Base-by-base conservation (phyloP, 92 coral and sea anemone species). In the Montipora capitata region DNA sequence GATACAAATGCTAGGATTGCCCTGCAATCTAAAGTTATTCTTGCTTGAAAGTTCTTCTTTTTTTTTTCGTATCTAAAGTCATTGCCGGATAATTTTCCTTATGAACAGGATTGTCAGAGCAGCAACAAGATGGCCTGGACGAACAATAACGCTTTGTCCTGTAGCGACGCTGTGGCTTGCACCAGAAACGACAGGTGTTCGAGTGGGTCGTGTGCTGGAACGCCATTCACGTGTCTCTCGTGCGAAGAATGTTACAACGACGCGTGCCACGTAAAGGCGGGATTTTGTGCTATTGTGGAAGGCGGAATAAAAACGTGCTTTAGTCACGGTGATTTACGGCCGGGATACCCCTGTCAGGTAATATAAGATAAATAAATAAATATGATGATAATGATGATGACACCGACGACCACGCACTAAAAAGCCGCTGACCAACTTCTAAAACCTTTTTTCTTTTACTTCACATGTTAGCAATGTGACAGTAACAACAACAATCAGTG, bases 331-430 rank as follows among this genome's bases (percentile, higher is more conserved):
- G 57, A 59, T 35, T 20, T 92, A 10, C 66, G 98, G 48, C 96
- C 94, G n/a, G 88, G 90, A 69, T 71, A 91, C 78, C 94, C 96
- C 6, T 96, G 99, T 65, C 99, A 96, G 96, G 99, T 96, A 67
- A 40, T 67, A 4, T 20, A 68, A 68, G 10, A 10, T n/a, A 20
- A 6, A 12, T 4, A 16, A 18, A 18, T 18, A 41, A 38, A 54
- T 9, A 54, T 54, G 20, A 18, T 18, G 20, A 18, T 18, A 18
- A 54, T 8, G 61, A 8, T 20, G 35, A 27, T 27, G 1, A 27
- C 35, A 1, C 1, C 35, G 35, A 10, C 9, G 12, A 13, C 62
- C 9, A 56, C 14, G 62, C 9, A 13, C 14, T 56, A 9, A 56
- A 13, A 56, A 0, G 13, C 3, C 62, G 3, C 3, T 56, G 62